These are phyloP conservation scores for Drosophila lini DNA, from an alignment of 1,140 invertebrate species.

Conservation along the genomic window DNA sequence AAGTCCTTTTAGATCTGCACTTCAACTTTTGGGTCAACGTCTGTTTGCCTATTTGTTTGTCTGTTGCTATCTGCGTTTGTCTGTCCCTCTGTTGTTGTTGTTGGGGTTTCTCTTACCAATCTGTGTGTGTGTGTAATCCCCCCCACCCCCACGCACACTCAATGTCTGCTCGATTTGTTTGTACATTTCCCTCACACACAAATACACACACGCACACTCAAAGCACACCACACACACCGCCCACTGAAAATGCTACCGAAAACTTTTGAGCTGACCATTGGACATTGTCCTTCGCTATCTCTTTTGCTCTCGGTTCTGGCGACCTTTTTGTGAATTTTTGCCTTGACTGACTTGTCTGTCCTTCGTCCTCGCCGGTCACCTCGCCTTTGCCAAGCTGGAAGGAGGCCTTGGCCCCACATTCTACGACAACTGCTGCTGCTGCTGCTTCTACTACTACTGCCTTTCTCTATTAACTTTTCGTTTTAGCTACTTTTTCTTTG, in stretches of 20 bases:
- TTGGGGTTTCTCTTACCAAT: conserved; percentile 36
- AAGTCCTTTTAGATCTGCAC: conserved; percentile 74
- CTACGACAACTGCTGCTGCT: conserved; percentile 42
- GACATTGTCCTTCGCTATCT: conserved; percentile 48
- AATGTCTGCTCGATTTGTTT: conserved; percentile 80
- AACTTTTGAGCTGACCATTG: conserved; percentile 54
- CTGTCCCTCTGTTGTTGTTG: conserved; percentile 41
- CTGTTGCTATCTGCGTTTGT: conserved; percentile 70
- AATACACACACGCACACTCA: not conserved
- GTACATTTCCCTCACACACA: conserved; percentile 61
- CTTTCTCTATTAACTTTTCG: conserved; percentile 82
- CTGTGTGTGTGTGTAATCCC: conserved; percentile 2
- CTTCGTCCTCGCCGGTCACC: conserved; percentile 28
- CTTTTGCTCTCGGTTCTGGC: conserved; percentile 12
- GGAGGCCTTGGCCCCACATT: conserved; percentile 72
- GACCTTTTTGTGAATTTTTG: conserved; percentile 77
- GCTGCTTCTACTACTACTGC: conserved; percentile 39
- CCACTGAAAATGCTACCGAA: conserved; percentile 10
- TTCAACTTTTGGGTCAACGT: conserved; percentile 82
- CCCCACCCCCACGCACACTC: conserved; percentile 22
- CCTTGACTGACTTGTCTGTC: conserved; percentile 70
- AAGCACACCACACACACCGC: not conserved
- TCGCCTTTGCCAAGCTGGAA: conserved; percentile 51
- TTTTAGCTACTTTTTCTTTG: conserved; percentile 81
- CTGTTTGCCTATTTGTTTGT: conserved; percentile 80